Conservation (phyloP, 2,888 invertebrate species). For the Pollenia labialis region DNA sequence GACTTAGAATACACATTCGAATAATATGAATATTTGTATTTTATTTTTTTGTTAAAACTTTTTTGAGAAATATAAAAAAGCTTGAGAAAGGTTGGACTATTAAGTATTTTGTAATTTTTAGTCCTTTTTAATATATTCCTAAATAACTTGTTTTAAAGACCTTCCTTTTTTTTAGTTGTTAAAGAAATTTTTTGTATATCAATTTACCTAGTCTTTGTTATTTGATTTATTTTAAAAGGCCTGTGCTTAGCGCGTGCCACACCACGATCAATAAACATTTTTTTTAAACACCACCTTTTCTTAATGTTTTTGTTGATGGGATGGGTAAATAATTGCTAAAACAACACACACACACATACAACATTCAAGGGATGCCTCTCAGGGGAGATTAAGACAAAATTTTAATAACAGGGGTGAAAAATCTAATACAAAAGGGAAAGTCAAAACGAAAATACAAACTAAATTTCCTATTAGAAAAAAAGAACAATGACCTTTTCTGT, state of each 20-base stretch:
- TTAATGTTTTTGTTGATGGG: constrained; percentile 19
- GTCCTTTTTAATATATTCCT: background rate
- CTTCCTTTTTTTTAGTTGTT: background rate
- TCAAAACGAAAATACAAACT: background rate
- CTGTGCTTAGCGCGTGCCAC: constrained; percentile 66
- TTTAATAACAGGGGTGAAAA: constrained; percentile 55
- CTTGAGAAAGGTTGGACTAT: too few species aligned
- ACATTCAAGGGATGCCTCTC: constrained; percentile 39
- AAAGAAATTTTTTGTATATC: background rate
- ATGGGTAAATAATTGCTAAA: constrained; percentile 55
- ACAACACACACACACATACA: constrained; percentile 26
- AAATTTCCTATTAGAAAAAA: constrained; percentile 40
- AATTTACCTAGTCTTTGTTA: constrained; percentile 6
- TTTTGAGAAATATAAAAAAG: too few species aligned
- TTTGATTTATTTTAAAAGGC: constrained; percentile 50
- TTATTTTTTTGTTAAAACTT: too few species aligned
- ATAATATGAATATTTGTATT: too few species aligned
- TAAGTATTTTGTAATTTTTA: too few species aligned
- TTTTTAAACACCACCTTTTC: constrained; percentile 54
- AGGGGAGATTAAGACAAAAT: background rate
- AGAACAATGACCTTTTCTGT: constrained; percentile 45
- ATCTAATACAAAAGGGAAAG: constrained; percentile 35
- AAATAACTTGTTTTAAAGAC: background rate
- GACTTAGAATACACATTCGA: too few species aligned
- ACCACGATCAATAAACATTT: constrained; percentile 33